Evolutionary conservation across 2,113 vertebrate genomes (phyloP).

Genomic region (Phalacrocorax brasilianus): DNA sequence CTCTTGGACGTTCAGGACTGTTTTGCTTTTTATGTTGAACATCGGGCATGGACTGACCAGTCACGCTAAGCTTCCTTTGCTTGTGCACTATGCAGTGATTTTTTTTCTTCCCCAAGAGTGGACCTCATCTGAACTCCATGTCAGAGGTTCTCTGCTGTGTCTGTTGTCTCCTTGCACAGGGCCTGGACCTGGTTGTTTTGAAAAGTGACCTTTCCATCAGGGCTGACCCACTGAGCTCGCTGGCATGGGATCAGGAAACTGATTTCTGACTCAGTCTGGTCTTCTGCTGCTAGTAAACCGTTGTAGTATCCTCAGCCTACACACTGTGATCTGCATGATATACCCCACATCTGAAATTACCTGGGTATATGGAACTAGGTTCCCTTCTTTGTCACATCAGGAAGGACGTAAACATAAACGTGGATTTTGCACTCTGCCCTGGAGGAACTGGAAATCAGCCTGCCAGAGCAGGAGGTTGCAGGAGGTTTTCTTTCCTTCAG

Average conservation of each 20-base stretch:
- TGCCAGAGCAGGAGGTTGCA: not conserved
- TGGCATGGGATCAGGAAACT: not conserved
- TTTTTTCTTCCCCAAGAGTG: not conserved
- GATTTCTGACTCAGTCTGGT: not conserved
- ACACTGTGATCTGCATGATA: rapidly evolving
- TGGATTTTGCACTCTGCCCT: not conserved
- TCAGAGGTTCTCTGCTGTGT: not conserved
- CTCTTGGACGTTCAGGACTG: not conserved
- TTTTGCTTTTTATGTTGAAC: not conserved
- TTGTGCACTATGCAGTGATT: not conserved
- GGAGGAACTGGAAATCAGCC: not conserved
- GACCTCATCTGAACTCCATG: not conserved
- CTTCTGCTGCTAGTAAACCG: not conserved
- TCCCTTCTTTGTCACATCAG: not conserved
- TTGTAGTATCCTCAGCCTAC: not conserved
- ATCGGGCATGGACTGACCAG: not conserved
- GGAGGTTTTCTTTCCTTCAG: not conserved
- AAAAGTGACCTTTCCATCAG: not conserved
- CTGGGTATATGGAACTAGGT: not conserved
- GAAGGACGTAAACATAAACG: not conserved
- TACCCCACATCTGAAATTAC: not conserved
- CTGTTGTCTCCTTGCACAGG: not conserved
- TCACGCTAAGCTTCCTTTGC: not conserved
- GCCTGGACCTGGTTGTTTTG: not conserved
- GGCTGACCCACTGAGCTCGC: not conserved